Base-by-base conservation (phyloP, 2,888 invertebrate genomes). In the Tachina lurida region DNA sequence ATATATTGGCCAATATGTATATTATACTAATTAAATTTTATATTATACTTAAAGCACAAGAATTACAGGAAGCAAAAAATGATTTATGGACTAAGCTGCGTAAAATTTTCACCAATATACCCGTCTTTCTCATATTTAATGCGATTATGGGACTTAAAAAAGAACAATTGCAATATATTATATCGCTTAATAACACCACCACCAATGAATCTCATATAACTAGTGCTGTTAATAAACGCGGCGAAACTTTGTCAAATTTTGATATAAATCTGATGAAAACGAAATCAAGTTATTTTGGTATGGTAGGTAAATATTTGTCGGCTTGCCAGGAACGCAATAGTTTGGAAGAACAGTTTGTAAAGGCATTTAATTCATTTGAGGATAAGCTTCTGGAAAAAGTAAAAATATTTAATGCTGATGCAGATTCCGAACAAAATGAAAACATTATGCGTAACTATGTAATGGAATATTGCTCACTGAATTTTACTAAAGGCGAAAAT, bases 391-490 rank as follows among this genome's bases (percentile, higher is more conserved):
- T 91, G 47, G 89, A 89, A 68, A 91, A 91, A 84, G 89, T 92
- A 0, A 88, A 89, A 84, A 87, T 88, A 17, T 91, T 91, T 63
- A 90, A 90, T 84, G 88, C 86, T 9, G 90, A 90, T 45, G 56
- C 80, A 10, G 67, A 84, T 9, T 87, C 86, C 5, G 90, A 92
- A 9, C 88, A 86, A 56, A 85, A 88, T 43, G 91, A 92, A 39
- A 89, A 90, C 4, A 89, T 91, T 4, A 91, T 92, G 49, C 90
- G 91, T 10, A 90, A 92, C 15, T 92, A 90, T 86, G 74, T 93
- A 22, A 89, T 92, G 2, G 91, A 93, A 84, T 92, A 91, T 71
- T 92, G 90, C 84, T 88, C 89, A 67, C 84, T 88, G 0, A 91
- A 90, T 76, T 92, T 90, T 45, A 89, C 89, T 60, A 89, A 88